phyloP scores from a whole-genome alignment of 2,888 invertebrate species.

The Torymus aiolomorphi region DNA sequence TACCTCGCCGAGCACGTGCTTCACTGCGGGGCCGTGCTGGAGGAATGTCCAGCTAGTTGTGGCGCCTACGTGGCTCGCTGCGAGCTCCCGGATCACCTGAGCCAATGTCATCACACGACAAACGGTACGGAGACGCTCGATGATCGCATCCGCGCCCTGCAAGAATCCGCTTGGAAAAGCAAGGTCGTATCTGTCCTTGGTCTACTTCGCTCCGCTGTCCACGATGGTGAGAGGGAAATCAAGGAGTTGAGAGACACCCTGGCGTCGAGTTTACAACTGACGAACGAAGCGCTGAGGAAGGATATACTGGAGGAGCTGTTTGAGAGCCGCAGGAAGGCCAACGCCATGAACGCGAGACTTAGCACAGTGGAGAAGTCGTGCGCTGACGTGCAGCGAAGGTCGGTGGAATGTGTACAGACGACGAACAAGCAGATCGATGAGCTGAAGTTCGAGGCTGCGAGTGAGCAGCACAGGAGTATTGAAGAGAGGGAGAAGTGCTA shows the following conservation, averaged over 20 bases:
- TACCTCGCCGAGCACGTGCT: constrained; percentile 79
- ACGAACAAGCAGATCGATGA: constrained; percentile 60
- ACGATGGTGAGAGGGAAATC: constrained; percentile 64
- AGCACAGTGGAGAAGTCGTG: constrained; percentile 60
- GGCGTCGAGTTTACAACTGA: constrained; percentile 56
- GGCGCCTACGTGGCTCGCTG: constrained; percentile 83
- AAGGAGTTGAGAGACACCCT: constrained; percentile 61
- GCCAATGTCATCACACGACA: constrained; percentile 65
- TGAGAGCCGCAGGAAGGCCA: constrained; percentile 49
- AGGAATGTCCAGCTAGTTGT: constrained; percentile 84
- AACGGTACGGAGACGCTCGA: constrained; percentile 8
- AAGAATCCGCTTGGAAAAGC: constrained; percentile 64
- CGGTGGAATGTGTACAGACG: constrained; percentile 60
- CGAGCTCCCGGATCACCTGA: constrained; percentile 79
- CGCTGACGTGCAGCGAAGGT: constrained; percentile 60
- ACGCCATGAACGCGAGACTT: constrained; percentile 58
- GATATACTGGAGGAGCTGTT: constrained; percentile 60
- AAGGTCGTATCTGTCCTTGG: constrained; percentile 65
- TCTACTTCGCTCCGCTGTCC: constrained; percentile 63
- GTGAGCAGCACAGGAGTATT: constrained; percentile 56
- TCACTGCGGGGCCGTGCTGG: constrained; percentile 84
- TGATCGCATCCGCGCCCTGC: constrained; percentile 58
- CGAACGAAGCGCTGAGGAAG: constrained; percentile 61
- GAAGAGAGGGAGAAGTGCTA: constrained; percentile 58
- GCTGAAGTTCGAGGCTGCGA: constrained; percentile 57